Evolutionary conservation across 2,113 vertebrate species (phyloP).

Genomic region (Thalassoma bifasciatum): DNA sequence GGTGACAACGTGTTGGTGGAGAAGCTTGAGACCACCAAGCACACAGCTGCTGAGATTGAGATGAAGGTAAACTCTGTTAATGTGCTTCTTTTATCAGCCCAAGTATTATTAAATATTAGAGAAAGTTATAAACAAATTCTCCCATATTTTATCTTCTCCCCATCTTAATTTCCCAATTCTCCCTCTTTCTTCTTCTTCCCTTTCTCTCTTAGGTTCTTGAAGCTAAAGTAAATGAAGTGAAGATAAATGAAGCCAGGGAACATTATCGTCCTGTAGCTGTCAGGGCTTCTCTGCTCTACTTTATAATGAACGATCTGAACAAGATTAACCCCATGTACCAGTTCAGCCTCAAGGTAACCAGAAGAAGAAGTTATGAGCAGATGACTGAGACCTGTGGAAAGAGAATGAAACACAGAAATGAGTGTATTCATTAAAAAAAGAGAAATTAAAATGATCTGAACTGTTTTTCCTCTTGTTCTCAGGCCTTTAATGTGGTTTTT

Average conservation of each 20-base stretch:
- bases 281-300: conserved; percentile 85
- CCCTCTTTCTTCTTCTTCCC: neutral
- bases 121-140: no score
- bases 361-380: no score
- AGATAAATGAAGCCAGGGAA: conserved; percentile 85
- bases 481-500: conserved; percentile 86
- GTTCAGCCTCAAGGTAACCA: conserved; percentile 85
- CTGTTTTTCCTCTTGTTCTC: conserved; percentile 20
- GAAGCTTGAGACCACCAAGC: conserved; percentile 87
- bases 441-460: no score
- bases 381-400: no score
- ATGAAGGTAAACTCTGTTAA: conserved; percentile 77
- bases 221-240: conserved; percentile 85
- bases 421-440: no score
- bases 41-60: conserved; percentile 84
- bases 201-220: conserved; percentile 79
- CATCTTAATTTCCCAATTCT: neutral
- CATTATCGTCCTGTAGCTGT: conserved; percentile 84
- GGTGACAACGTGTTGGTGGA: conserved; percentile 81
- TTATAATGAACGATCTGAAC: conserved; percentile 87
- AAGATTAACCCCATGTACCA: conserved; percentile 90
- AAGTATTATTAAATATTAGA: no score
- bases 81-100: neutral
- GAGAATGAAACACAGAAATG: no score
- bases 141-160: neutral